phyloP scores from a whole-genome alignment of 2,113 vertebrate species.

The Hylia prasina region DNA sequence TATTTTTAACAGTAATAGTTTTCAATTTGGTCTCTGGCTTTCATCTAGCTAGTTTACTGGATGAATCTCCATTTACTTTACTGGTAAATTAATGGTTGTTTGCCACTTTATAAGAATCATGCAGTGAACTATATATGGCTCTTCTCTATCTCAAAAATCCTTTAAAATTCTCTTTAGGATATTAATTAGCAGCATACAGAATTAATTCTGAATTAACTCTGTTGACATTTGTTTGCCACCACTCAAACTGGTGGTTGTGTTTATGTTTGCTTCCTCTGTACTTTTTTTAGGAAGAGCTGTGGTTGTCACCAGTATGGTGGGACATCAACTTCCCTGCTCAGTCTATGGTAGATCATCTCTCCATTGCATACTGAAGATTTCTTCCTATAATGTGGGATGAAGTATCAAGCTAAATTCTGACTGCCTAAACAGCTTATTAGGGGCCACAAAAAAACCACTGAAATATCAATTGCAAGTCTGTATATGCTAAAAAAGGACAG shows the following conservation, averaged over 20 bases:
- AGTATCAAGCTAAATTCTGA: not conserved
- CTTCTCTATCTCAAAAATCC: not conserved
- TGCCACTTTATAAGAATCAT: not conserved
- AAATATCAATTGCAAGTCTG: not conserved
- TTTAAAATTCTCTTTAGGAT: not conserved
- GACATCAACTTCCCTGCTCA: not conserved
- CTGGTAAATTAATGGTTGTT: not conserved
- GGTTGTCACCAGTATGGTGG: not conserved
- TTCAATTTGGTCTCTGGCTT: not conserved
- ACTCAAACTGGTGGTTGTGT: not conserved
- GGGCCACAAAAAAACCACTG: not conserved
- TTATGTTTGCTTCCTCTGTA: not conserved
- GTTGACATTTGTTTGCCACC: not conserved
- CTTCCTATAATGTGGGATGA: not conserved
- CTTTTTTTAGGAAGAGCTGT: not conserved
- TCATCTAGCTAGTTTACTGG: not conserved
- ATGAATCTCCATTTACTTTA: not conserved
- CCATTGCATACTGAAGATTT: not conserved
- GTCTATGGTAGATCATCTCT: not conserved
- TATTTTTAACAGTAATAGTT: not conserved
- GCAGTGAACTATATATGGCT: accelerated
- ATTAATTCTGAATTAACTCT: not conserved
- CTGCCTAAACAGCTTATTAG: not conserved
- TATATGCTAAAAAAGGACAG: not conserved
- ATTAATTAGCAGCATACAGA: not conserved